A percentile compares a stretch with the other conserved stretches of the same genome.
phyloP scores from a whole-genome alignment of 2,888 invertebrate species.

The Coleophora deauratella region DNA sequence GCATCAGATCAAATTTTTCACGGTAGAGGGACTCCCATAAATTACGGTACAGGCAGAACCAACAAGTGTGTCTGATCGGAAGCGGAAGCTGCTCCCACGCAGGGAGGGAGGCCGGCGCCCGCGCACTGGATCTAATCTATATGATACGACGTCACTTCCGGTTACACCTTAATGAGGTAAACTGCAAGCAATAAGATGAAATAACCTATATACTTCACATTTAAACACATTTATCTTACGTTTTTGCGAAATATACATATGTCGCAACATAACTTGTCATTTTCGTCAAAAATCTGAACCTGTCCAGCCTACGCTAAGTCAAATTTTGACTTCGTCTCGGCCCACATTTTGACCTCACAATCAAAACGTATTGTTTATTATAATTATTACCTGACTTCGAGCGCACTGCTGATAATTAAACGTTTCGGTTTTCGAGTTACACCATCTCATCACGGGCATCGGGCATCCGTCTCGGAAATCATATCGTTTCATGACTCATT shows the following conservation, averaged over 20 bases:
- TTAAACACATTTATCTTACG: too few species aligned
- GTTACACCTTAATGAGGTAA: constrained; percentile 25
- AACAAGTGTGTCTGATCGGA: constrained; percentile 51
- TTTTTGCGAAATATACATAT: too few species aligned
- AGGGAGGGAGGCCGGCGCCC: constrained; percentile 28
- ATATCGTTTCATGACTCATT: constrained; percentile 21
- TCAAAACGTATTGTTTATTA: constrained; percentile 49
- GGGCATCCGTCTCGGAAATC: constrained; percentile 30
- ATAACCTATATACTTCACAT: too few species aligned
- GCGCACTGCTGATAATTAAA: constrained; percentile 32
- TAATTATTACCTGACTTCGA: constrained; percentile 45
- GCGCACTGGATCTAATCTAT: constrained; percentile 33
- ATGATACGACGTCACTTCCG: constrained; percentile 44
- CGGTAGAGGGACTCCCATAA: constrained; percentile 11
- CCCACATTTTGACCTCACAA: constrained; percentile 38
- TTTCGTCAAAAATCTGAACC: too few species aligned
- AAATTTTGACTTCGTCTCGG: constrained; percentile 22
- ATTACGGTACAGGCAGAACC: constrained; percentile 24
- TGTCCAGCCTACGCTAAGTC: not conserved
- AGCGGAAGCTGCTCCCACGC: constrained; percentile 63
- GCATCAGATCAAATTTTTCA: not conserved
- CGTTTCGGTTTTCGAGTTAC: constrained; percentile 31
- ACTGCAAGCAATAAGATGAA: too few species aligned
- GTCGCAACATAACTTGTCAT: too few species aligned
- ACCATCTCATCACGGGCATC: constrained; percentile 27